Conservation (phyloP, 1,140 invertebrate genomes). For the Platorchestia sp. region DNA sequence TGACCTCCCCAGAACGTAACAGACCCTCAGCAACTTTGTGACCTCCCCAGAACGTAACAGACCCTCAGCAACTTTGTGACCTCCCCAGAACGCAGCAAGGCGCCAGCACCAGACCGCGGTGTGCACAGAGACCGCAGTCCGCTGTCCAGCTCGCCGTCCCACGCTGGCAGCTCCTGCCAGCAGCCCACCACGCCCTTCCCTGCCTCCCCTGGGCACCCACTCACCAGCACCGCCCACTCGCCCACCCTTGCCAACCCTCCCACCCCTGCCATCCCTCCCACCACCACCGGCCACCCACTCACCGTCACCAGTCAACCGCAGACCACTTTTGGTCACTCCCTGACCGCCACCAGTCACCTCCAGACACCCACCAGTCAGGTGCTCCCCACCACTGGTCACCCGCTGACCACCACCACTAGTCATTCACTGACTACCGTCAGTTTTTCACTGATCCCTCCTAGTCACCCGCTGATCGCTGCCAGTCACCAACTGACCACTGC, state of each 20-base stretch:
- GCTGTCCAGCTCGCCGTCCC: neutral
- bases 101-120: neutral
- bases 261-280: neutral
- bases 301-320: neutral
- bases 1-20: too few relatives aligned
- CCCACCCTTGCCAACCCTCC: neutral
- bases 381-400: neutral
- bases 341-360: neutral
- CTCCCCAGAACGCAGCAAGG: neutral
- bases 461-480: neutral
- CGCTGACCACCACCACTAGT: too few relatives aligned
- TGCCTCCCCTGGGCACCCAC: too few relatives aligned
- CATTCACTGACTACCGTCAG: too few relatives aligned
- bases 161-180: neutral
- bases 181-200: too few relatives aligned
- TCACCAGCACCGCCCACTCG: too few relatives aligned
- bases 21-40: too few relatives aligned
- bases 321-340: neutral
- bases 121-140: neutral
- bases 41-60: too few relatives aligned
- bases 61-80: neutral
- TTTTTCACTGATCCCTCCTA: neutral
- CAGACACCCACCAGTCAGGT: neutral
- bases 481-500: too few relatives aligned
- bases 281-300: neutral